Conservation (phyloP, 2,888 invertebrate genomes). For the Polyommatus icarus region DNA sequence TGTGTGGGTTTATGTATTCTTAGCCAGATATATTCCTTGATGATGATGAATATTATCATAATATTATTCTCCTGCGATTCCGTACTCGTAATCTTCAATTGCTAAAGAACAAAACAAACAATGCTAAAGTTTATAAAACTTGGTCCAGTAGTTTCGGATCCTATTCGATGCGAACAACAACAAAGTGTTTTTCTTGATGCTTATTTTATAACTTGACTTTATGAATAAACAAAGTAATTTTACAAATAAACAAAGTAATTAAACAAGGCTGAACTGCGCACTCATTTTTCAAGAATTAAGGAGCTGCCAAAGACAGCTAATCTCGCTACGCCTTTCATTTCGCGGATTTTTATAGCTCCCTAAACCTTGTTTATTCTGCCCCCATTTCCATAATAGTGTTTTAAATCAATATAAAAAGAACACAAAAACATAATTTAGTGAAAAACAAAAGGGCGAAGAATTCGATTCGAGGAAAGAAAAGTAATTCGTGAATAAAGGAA, state of each 20-base stretch:
- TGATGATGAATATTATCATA: no score
- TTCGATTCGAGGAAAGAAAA: constrained; percentile 30
- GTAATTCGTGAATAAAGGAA: constrained; percentile 25
- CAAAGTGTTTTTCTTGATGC: no score
- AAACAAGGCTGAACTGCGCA: not conserved
- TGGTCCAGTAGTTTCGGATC: no score
- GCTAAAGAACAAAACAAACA: no score
- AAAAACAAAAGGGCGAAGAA: constrained; percentile 5
- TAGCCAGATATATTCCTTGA: no score
- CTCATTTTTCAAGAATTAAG: not conserved
- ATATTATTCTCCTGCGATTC: no score
- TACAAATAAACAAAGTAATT: not conserved
- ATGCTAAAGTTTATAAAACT: no score
- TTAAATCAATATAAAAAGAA: not conserved
- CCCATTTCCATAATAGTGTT: not conserved
- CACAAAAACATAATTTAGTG: constrained; percentile 19
- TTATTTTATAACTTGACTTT: not conserved
- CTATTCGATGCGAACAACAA: no score
- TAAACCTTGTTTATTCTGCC: not conserved
- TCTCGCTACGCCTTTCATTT: constrained; percentile 2
- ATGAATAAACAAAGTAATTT: not conserved
- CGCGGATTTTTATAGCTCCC: not conserved
- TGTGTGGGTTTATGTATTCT: no score
- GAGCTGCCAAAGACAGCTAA: not conserved
- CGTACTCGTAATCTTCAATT: no score